Evolutionary conservation across 2,113 vertebrate genomes (phyloP), one percentile per base, ranked within the genome.

Genomic region (Anseranas semipalmata): DNA sequence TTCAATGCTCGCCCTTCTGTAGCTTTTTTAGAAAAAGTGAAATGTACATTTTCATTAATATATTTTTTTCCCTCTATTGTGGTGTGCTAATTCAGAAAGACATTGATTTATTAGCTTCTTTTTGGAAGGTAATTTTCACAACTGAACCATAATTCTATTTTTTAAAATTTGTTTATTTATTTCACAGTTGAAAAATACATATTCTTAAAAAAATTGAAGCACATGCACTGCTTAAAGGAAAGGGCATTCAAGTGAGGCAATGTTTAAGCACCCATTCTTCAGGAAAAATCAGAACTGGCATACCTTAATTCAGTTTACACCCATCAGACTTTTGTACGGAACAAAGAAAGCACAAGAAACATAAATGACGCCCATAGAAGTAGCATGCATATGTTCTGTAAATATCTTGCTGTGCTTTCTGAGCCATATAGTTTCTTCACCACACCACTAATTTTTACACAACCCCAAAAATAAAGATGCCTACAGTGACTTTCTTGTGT

Each of bases 161-260:
- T 33, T 17, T 25, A 5, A 48, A 32, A 11, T 33, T 55, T 55
- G 4, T 28, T 27, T 55, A 18, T 59, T 71, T 67, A 79, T 89
- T 96, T 84, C 30, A 84, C 4, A 62, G 3, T 59, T 67, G 35
- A 4, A 73, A 77, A 56, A 77, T 41, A n/a, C 2, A 46, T 1
- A 43, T 16, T 53, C 0, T 19, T 28, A 6, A 19, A 78, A 86
- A 37, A 70, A 10, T 6, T 33, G 10, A 81, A 45, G n/a, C 0
- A 0, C 3, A 7, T 21, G 17, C 45, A 86, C 3, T 70, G 33
- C 8, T 65, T 35, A 45, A 0, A 0, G 74, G 58, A 89, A 82
- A 93, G 30, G 6, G 5, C 78, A 65, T 75, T 81, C 24, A 81
- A 78, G 18, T 27, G 12, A 78, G 8, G 37, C 18, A 78, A 19